Evolutionary conservation across 2,797 vertebrate genomes (phyloP).

Genomic region (Avahi laniger): DNA sequence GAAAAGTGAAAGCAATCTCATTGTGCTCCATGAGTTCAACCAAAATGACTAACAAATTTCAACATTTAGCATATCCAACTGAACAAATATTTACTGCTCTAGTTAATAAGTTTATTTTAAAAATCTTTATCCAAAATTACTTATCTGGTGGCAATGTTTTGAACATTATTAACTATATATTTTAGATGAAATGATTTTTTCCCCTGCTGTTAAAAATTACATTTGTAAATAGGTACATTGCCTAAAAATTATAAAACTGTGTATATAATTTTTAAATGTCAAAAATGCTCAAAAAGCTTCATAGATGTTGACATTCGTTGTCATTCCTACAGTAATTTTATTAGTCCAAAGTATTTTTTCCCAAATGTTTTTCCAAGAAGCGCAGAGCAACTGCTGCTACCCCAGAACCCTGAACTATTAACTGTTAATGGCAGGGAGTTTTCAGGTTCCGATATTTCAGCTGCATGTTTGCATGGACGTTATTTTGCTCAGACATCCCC

Average conservation of each 20-base stretch:
- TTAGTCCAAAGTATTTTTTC: constrained; percentile 17
- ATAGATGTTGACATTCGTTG: constrained; percentile 20
- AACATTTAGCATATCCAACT: constrained; percentile 72
- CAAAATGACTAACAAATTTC: constrained; percentile 80
- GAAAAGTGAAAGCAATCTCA: constrained; percentile 82
- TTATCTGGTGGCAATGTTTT: constrained; percentile 76
- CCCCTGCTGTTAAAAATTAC: neutral
- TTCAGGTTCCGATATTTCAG: neutral
- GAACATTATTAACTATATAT: constrained; percentile 69
- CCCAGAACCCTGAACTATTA: neutral
- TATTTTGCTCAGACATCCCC: neutral
- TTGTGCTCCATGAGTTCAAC: constrained; percentile 78
- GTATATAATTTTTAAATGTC: neutral
- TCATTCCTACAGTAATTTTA: constrained; percentile 58
- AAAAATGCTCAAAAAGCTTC: neutral
- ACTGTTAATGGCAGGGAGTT: neutral
- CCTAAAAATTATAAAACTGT: constrained; percentile 5
- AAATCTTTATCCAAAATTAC: constrained; percentile 80
- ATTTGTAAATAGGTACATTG: neutral
- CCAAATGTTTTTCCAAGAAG: constrained; percentile 15
- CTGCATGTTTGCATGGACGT: neutral
- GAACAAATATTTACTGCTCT: constrained; percentile 82
- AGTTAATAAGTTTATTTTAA: constrained; percentile 78
- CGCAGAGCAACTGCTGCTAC: neutral
- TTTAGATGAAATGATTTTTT: constrained; percentile 68